Evolutionary conservation across 2,113 vertebrate species (phyloP).

Genomic region (Thunnus maccoyii): DNA sequence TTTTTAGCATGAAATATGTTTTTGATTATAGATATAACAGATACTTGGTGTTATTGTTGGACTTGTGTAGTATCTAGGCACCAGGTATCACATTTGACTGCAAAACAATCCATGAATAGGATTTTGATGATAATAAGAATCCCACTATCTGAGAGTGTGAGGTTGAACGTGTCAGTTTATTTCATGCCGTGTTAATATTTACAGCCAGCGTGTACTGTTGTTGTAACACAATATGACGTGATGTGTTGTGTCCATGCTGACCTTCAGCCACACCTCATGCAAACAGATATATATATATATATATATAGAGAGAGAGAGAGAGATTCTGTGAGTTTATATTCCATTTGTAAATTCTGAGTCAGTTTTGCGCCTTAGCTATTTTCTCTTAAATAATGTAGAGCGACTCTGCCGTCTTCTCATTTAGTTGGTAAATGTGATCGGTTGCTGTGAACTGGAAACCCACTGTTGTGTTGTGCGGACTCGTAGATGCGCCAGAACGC

Average conservation of each 20-base stretch:
- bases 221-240: neutral
- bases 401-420: neutral
- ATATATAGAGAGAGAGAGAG: too few relatives aligned
- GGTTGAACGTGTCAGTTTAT: constrained; percentile 1
- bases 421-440: neutral
- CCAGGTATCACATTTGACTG: constrained; percentile 2
- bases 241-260: neutral
- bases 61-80: neutral
- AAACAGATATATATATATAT: neutral
- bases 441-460: constrained; percentile 17
- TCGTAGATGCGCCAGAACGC: constrained; percentile 13
- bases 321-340: neutral
- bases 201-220: constrained; percentile 1
- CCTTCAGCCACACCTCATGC: neutral
- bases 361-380: neutral
- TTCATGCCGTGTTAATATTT: constrained; percentile 26
- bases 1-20: too few relatives aligned
- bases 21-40: neutral
- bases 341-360: neutral
- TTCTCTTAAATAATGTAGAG: neutral
- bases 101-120: neutral
- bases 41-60: neutral
- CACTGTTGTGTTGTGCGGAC: neutral
- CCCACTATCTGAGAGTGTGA: neutral
- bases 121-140: constrained; percentile 7